Evolutionary conservation across 1,140 invertebrate species (phyloP).

Genomic region (Conus betulinus): DNA sequence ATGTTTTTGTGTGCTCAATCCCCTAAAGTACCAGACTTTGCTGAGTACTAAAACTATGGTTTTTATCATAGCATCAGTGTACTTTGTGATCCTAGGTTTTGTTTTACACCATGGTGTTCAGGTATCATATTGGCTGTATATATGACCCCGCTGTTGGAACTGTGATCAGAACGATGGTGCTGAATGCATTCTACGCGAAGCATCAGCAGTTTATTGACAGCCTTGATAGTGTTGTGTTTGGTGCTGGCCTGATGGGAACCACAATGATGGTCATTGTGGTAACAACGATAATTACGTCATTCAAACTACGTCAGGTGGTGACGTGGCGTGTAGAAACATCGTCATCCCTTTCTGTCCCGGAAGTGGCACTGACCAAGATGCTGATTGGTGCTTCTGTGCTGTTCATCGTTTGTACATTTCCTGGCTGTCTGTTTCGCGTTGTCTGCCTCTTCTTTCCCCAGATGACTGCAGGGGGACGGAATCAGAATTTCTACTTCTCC

Average conservation of each 20-base stretch:
- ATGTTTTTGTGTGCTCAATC: neutral
- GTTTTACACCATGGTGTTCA: neutral
- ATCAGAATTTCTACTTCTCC: neutral
- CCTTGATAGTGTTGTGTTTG: neutral
- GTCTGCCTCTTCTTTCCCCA: neutral
- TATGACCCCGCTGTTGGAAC: neutral
- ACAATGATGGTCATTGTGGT: neutral
- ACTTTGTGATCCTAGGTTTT: neutral
- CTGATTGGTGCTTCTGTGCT: conserved; percentile 10
- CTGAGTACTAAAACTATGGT: neutral
- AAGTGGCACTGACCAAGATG: conserved; percentile 21
- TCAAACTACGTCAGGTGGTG: neutral
- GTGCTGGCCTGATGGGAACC: neutral
- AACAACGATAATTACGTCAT: neutral
- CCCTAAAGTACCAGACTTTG: neutral
- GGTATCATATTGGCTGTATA: neutral
- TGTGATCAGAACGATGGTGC: neutral
- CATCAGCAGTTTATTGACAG: neutral
- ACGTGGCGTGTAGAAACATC: neutral
- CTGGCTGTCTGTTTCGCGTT: neutral
- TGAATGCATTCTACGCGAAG: neutral
- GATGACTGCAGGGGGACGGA: neutral
- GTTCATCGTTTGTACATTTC: conserved; percentile 4
- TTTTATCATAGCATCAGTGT: neutral
- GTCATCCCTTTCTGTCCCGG: neutral